Evolutionary conservation across 1,140 invertebrate genomes (phyloP), one percentile per base, ranked within the genome.

Genomic region (Hesperophylax magnus): DNA sequence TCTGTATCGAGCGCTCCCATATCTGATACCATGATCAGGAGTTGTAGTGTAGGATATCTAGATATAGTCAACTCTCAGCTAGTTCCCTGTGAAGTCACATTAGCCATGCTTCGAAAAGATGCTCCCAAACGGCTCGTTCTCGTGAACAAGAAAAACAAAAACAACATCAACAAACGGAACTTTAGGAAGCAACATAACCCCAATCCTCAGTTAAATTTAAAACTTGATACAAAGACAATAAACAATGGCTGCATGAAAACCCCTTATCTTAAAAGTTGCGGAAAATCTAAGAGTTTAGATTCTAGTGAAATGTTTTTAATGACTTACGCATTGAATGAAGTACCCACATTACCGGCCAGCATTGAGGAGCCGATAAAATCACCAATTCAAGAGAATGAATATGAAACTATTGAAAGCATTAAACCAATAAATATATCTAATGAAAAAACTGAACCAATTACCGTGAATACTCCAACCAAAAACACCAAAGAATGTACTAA

Each of bases 41-140:
- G 95, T 84, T 96, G 95, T 85, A 96, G 95, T 86, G 95, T 96
- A 2, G 95, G 95, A 0, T 96, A 96, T 85, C 88, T 97, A 76
- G 95, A 96, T 84, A 90, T 95, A 58, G 94, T 96, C 0, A 95
- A 96, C 84, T 92, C 92, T 0, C 92, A 93, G 79, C 91, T 94
- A 80, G 91, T 94, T 3, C 93, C 94, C 15, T 93, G 93, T 22
- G 94, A 94, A 79, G 92, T 94, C n/a, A 93, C 94, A 2, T 77
- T 95, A 15, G 91, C 91, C 1, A 93, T 94, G 84, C 86, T 95
- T 11, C 90, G 94, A 1, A 94, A 93, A 81, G 94, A 95, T 78
- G 92, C 93, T 1, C 94, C 94, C 0, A 95, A 95, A 67, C 90
- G 95, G 14, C 87, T 96, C 1, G 92, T 96, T 8, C 87, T 96